Evolutionary conservation across 1,140 invertebrate species (phyloP).

Genomic region (Formica exsecta): DNA sequence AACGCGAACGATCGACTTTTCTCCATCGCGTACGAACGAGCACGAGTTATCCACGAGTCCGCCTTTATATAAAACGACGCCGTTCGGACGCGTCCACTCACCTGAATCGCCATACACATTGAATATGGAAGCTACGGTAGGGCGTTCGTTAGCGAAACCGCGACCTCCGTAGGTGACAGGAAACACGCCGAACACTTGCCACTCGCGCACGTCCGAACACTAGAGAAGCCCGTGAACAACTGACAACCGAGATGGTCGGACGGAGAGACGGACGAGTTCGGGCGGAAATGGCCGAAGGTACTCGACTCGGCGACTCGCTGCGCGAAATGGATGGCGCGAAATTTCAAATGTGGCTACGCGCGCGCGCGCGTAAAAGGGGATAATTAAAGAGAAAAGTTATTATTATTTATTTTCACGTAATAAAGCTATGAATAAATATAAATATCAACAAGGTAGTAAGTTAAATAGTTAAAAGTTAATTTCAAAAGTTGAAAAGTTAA

Average conservation of each 20-base stretch:
- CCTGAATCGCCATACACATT: slow-evolving; percentile 89
- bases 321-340: background rate
- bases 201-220: slow-evolving; percentile 73
- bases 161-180: slow-evolving; percentile 79
- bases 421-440: background rate
- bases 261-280: background rate
- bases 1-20: slow-evolving; percentile 63
- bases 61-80: background rate
- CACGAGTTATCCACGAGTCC: background rate
- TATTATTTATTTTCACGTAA: background rate
- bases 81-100: slow-evolving; percentile 78
- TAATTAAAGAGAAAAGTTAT: too few relatives aligned
- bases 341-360: background rate
- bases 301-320: background rate
- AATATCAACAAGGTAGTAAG: too few relatives aligned
- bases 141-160: slow-evolving; percentile 84
- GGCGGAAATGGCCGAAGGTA: slow-evolving; percentile 58
- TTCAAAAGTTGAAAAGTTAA: too few relatives aligned
- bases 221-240: slow-evolving; percentile 79
- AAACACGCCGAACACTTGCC: slow-evolving; percentile 71
- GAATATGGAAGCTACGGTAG: slow-evolving; percentile 87
- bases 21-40: background rate
- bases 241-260: slow-evolving; percentile 48
- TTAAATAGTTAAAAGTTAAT: too few relatives aligned
- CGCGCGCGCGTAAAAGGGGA: too few relatives aligned